Percentiles rank a stretch among this genome's conserved stretches.
These are phyloP conservation scores for Chelidonichthys spinosus DNA, from an alignment of 2,797 vertebrate genomes.

Conservation along the genomic window DNA sequence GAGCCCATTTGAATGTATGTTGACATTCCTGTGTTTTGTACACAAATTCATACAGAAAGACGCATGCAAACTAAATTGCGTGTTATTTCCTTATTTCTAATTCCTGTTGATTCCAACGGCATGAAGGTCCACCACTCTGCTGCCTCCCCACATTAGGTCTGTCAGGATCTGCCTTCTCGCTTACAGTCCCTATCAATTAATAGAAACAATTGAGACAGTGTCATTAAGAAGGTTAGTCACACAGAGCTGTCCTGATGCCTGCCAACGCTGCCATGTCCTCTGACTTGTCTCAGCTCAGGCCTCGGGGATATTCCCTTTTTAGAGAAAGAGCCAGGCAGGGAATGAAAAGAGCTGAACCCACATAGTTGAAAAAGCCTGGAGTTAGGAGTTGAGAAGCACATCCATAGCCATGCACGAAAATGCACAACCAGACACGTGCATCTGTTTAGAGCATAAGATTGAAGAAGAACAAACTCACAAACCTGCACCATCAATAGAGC, in stretches of 20 bases:
- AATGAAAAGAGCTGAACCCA: conserved; percentile 51
- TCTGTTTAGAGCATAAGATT: conserved; percentile 23
- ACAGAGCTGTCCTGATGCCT: conserved; percentile 46
- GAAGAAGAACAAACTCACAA: conserved; percentile 36
- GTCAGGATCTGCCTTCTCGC: conserved; percentile 38
- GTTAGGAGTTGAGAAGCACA: conserved; percentile 23
- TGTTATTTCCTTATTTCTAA: conserved; percentile 22
- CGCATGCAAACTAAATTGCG: conserved; percentile 5
- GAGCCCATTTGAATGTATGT: background rate
- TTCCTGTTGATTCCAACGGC: conserved; percentile 2
- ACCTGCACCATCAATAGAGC: conserved; percentile 11
- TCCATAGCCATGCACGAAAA: conserved; percentile 31
- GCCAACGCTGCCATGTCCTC: conserved; percentile 62
- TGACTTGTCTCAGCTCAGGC: conserved; percentile 57
- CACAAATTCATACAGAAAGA: background rate
- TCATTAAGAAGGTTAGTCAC: conserved; percentile 61
- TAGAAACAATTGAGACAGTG: conserved; percentile 62
- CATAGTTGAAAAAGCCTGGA: conserved; percentile 44
- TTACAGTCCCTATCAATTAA: conserved; percentile 67
- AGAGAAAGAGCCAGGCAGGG: conserved; percentile 41
- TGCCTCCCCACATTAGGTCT: conserved; percentile 21
- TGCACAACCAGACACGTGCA: conserved; percentile 26
- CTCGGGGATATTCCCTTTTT: conserved; percentile 58
- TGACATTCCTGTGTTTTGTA: background rate
- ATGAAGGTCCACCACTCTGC: conserved; percentile 9